Conservation (phyloP, 1,140 invertebrate species). For the Trichonephila clavata region DNA sequence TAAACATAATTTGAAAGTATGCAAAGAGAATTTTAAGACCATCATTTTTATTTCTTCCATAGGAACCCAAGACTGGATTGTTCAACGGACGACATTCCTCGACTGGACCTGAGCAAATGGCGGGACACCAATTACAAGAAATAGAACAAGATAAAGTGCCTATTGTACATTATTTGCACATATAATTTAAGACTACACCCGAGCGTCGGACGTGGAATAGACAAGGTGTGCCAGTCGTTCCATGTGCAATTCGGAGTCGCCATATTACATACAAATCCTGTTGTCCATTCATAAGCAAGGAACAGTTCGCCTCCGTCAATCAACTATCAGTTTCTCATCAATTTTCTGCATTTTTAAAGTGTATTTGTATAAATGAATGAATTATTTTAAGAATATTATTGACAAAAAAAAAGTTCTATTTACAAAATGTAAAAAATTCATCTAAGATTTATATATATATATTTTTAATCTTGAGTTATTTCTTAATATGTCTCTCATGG, state of each 20-base stretch:
- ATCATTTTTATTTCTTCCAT: neutral
- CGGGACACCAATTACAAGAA: slow-evolving; percentile 77
- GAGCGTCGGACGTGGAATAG: slow-evolving; percentile 1
- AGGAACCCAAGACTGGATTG: slow-evolving; percentile 79
- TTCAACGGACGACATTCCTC: slow-evolving; percentile 78
- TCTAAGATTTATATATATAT: too few species aligned
- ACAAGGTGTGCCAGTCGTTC: slow-evolving; percentile 43
- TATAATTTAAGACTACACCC: slow-evolving; percentile 70
- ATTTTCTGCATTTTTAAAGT: too few species aligned
- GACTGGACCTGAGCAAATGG: slow-evolving; percentile 78
- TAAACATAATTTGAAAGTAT: too few species aligned
- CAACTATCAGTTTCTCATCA: too few species aligned
- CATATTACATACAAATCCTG: neutral
- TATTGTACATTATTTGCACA: slow-evolving; percentile 70
- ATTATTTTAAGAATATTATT: too few species aligned
- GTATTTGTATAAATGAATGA: too few species aligned
- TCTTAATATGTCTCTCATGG: too few species aligned
- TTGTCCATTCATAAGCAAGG: slow-evolving; percentile 4
- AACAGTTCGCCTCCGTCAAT: neutral
- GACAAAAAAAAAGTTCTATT: too few species aligned
- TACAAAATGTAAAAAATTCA: too few species aligned
- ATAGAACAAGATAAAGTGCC: slow-evolving; percentile 6
- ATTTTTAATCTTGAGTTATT: too few species aligned
- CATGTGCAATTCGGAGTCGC: slow-evolving; percentile 29
- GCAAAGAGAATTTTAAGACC: too few species aligned